Percentiles rank a stretch among this genome's conserved stretches.
phyloP scores from a whole-genome alignment of 2,113 vertebrate species.

The Psilopsiagon aymara region DNA sequence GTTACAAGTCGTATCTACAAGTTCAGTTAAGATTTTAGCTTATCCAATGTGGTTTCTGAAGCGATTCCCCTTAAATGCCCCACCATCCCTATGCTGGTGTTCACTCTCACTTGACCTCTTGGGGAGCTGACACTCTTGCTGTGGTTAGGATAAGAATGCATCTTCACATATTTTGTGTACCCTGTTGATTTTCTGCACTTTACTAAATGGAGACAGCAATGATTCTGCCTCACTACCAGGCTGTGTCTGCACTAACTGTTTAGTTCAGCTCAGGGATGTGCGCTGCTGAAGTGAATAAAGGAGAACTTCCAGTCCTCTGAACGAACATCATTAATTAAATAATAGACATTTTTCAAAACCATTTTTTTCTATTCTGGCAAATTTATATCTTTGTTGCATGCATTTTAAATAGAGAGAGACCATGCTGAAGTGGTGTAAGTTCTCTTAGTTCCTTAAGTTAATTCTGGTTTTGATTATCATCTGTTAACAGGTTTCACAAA shows the following conservation, averaged over 20 bases:
- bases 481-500: neutral
- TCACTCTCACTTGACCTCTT: neutral
- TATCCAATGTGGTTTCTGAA: rapidly evolving
- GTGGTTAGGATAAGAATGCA: neutral
- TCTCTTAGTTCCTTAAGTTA: neutral
- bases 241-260: neutral
- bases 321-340: neutral
- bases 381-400: neutral
- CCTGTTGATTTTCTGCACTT: neutral
- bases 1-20: rapidly evolving
- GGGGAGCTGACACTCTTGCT: neutral
- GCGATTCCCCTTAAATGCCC: neutral
- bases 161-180: neutral
- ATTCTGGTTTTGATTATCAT: neutral
- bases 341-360: neutral
- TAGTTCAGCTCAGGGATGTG: neutral
- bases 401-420: neutral
- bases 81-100: rapidly evolving
- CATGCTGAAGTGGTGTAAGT: neutral
- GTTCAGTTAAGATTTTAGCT: neutral
- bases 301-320: neutral
- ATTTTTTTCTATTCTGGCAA: neutral
- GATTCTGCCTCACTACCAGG: neutral
- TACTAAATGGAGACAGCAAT: neutral
- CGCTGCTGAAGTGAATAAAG: neutral